Evolutionary conservation across 2,113 vertebrate species (phyloP).

Genomic region (Cacatua alba): DNA sequence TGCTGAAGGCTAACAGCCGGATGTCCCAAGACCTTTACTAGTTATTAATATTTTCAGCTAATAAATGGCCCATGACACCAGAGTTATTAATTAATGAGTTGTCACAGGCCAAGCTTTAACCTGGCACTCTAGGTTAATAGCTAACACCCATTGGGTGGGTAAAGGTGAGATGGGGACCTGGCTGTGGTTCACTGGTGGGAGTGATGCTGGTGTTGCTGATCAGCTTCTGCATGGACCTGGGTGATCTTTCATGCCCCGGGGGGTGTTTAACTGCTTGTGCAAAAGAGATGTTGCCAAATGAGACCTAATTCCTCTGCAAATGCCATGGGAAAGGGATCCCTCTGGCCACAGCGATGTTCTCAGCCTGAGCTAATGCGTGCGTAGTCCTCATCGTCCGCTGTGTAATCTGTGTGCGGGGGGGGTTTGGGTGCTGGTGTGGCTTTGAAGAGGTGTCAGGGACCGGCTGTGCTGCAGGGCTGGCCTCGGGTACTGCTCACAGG

Average conservation of each 20-base stretch:
- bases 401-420: background rate
- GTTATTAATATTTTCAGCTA: constrained; percentile 35
- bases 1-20: background rate
- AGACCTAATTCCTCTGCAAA: background rate
- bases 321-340: background rate
- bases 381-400: background rate
- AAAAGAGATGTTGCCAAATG: accelerated
- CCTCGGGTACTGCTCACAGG: accelerated
- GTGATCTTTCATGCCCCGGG: background rate
- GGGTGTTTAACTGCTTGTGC: background rate
- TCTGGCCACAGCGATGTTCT: background rate
- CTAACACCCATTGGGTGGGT: background rate
- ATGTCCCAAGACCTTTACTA: background rate
- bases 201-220: accelerated
- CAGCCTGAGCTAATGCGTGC: background rate
- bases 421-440: background rate
- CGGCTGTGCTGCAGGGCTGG: accelerated
- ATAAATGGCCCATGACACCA: constrained; percentile 36
- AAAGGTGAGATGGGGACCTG: background rate
- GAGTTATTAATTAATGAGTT: constrained; percentile 49
- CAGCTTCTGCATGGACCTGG: background rate
- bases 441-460: background rate
- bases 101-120: background rate
- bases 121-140: background rate
- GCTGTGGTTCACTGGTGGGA: background rate